Base-by-base conservation (phyloP, 1,140 invertebrate species). In the Apis florea region DNA sequence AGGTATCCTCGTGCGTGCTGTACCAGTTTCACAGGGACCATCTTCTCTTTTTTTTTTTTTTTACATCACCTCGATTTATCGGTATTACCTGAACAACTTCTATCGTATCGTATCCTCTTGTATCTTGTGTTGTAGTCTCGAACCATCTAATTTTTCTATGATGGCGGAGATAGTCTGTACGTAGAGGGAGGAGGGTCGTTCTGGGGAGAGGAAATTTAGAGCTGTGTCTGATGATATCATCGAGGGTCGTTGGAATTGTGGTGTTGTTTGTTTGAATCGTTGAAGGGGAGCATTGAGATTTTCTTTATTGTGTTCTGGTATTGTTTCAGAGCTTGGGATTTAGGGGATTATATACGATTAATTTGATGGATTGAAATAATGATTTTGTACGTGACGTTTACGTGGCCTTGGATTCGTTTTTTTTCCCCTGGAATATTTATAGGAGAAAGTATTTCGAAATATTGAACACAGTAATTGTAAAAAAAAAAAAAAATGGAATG, bases 31-130 rank as follows among this genome's bases (percentile, higher is more conserved):
- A 70, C 24, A 47, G 82, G 84, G 81, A 76, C 85, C 87, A 90
- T 92, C 88, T 86, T 74, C 84, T 88, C 90, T 92, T 80, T 85
- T 68, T 85, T 90, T 89, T 87, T 88, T 86, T 74, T 84, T 88
- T 91, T 92, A 89, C 83, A 61, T 54, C 87, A 73, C 26, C 83
- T 89, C 88, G 83, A 92, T 91, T 92, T 92, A 92, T 92, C 85
- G 90, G 88, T 89, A 87, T 89, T 92, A 90, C 89, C 66, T 56
- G 61, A 49, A 40, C 70, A 19, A 21, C 74, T 58, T 70, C 19
- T 58, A 24, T 78, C n/a, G 74, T 69, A 26, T 56, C 51, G 31
- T 54, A 53, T 63, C 54, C 24, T 19, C 4, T 51, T 26, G n/a
- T 51, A n/a, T 21, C 21, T 13, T 13, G 19, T 12, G 12, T 63